These are phyloP conservation scores for Alloplasta piceator DNA, from an alignment of 2,888 invertebrate genomes.

Conservation along the genomic window DNA sequence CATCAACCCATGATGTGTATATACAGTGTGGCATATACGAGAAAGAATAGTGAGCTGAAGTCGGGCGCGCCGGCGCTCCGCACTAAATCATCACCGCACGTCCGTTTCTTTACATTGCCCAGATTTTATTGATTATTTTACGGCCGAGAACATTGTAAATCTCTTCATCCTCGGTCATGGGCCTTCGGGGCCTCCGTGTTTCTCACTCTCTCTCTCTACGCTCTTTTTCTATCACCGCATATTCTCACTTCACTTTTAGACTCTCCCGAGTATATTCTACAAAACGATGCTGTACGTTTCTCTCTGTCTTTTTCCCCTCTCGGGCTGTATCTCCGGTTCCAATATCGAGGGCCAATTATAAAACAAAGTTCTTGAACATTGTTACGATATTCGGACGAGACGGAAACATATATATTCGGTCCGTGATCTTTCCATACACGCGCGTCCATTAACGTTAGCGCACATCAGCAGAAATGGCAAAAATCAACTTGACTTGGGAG, in stretches of 20 bases:
- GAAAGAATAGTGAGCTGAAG: conserved; percentile 45
- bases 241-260: conserved; percentile 10
- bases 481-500: conserved; percentile 37
- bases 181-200: conserved; percentile 51
- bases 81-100: conserved; percentile 82
- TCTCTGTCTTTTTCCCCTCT: neutral
- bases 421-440: conserved; percentile 24
- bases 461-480: neutral
- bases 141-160: conserved; percentile 82
- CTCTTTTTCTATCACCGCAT: conserved; percentile 45
- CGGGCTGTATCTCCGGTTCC: neutral
- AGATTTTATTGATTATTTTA: conserved; percentile 83
- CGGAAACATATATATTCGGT: conserved; percentile 20
- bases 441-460: conserved; percentile 1
- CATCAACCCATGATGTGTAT: conserved; percentile 2
- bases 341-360: conserved; percentile 56
- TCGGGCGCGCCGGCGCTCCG: conserved; percentile 67
- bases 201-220: conserved; percentile 25
- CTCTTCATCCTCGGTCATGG: conserved; percentile 78
- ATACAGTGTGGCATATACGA: conserved; percentile 9
- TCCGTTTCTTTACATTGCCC: conserved; percentile 82
- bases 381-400: conserved; percentile 65
- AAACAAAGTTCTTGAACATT: conserved; percentile 71
- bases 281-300: neutral
- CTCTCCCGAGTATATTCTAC: conserved; percentile 25